Percentiles rank a stretch among this genome's conserved stretches.
These are phyloP conservation scores for Strigamia transsilvanica DNA, from an alignment of 2,888 invertebrate species.

Conservation along the genomic window DNA sequence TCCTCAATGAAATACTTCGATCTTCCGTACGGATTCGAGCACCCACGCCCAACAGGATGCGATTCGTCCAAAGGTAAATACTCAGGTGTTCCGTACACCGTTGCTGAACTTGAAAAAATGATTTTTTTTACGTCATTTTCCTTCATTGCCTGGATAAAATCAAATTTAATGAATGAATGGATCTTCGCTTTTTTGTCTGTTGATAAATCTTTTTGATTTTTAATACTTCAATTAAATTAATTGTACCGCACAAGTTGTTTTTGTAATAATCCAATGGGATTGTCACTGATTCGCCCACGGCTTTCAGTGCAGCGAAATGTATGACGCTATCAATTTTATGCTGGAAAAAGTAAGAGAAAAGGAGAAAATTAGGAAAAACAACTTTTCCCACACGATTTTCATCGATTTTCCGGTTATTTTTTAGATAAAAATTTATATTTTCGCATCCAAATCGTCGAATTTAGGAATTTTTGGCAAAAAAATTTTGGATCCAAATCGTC, in stretches of 20 bases:
- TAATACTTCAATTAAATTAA: slow-evolving; percentile 81
- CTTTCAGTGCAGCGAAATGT: slow-evolving; percentile 94
- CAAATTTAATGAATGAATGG: background rate
- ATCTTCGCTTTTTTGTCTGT: background rate
- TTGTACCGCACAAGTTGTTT: slow-evolving; percentile 86
- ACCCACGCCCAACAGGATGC: slow-evolving; percentile 78
- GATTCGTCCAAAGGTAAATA: slow-evolving; percentile 84
- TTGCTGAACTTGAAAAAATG: slow-evolving; percentile 90
- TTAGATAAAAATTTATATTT: too few species aligned
- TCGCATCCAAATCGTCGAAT: too few species aligned
- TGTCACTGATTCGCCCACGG: slow-evolving; percentile 90
- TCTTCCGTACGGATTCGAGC: slow-evolving; percentile 92
- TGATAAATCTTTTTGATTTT: slow-evolving; percentile 18
- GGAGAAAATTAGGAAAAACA: background rate
- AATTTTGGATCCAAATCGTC: too few species aligned
- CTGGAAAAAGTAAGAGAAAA: slow-evolving; percentile 67
- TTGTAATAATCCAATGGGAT: slow-evolving; percentile 88
- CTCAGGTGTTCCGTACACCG: slow-evolving; percentile 90
- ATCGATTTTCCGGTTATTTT: background rate
- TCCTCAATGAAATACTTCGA: slow-evolving; percentile 95
- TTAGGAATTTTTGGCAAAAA: too few species aligned
- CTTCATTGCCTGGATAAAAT: slow-evolving; percentile 74
- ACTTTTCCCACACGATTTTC: background rate
- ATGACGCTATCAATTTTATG: slow-evolving; percentile 85
- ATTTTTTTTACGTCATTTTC: slow-evolving; percentile 77